Base-by-base conservation (phyloP, 2,113 vertebrate genomes). In the Rhipidura dahli region DNA sequence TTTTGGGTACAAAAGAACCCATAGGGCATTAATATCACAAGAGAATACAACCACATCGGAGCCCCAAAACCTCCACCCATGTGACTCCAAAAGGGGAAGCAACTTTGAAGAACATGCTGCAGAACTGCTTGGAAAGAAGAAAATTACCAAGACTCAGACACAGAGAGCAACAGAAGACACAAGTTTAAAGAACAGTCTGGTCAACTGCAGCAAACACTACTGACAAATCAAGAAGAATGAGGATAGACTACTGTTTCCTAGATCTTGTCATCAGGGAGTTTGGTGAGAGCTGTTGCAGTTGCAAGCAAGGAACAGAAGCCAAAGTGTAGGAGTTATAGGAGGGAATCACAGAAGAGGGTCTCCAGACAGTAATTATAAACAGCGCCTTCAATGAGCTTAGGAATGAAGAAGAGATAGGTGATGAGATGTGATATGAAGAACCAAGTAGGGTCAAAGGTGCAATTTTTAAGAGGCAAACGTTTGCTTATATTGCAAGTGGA, bases 161-260 rank as follows among this genome's bases (percentile, higher is more conserved):
- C 33, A 54, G 30, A 83, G 45, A 83, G 50, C 47, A 81, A 80
- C 16, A 77, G 53, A 86, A 83, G 19, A 45, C 37, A 39, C 5
- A 81, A 61, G 13, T 81, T 70, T 83, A 65, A 94, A 83, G 50
- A 91, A 76, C 5, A 88, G 24, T 40, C 31, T 87, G 69, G 73
- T 95, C 69, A 83, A 92, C 79, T 87, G 72, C 72, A 87, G 83
- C 68, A 64, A 86, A 90, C 59, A 40, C 56, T 66, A 92, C 86
- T 81, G 80, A 95, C 80, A 92, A 93, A 73, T 83, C 79, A 93
- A 83, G 76, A 95, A 97, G 93, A 91, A 94, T 87, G 72, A 90
- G 80, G 45, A 60, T 15, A 94, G 91, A 97, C 96, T 97, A 97
- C 94, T 95, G 96, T 93, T 95, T 95, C 91, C 8, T 86, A 82